phyloP scores from a whole-genome alignment of 1,140 invertebrate genomes.

The Plectrocnemia conspersa region DNA sequence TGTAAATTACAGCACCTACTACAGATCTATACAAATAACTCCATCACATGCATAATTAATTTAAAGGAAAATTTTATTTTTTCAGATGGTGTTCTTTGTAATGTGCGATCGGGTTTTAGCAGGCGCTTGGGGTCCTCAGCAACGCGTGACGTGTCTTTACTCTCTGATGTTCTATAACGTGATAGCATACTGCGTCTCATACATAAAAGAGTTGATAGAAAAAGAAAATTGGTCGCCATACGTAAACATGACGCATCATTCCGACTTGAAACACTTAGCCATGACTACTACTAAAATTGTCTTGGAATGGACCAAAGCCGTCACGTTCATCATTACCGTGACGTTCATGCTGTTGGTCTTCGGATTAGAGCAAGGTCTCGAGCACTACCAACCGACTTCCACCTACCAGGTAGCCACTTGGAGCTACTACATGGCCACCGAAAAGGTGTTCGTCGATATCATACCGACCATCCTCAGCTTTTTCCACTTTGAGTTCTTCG shows the following conservation, averaged over 20 bases:
- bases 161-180: constrained; percentile 79
- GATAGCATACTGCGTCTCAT: constrained; percentile 68
- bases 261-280: constrained; percentile 70
- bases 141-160: constrained; percentile 65
- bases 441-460: constrained; percentile 64
- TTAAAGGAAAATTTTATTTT: too few species aligned
- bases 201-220: constrained; percentile 65
- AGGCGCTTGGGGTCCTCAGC: constrained; percentile 49
- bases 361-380: constrained; percentile 67
- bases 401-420: constrained; percentile 53
- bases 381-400: constrained; percentile 64
- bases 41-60: too few species aligned
- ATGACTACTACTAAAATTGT: constrained; percentile 78
- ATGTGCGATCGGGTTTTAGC: constrained; percentile 62
- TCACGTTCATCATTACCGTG: constrained; percentile 74
- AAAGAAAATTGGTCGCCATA: constrained; percentile 74
- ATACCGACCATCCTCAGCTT: constrained; percentile 55
- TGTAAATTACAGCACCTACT: too few species aligned
- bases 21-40: too few species aligned
- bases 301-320: constrained; percentile 75
- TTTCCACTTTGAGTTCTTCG: constrained; percentile 58
- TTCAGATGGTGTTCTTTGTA: constrained; percentile 67
- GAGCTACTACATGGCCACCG: constrained; percentile 67
- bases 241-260: constrained; percentile 66
- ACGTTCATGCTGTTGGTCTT: constrained; percentile 71